Evolutionary conservation across 2,797 vertebrate genomes (phyloP).

Genomic region (Malacoraja senta): DNA sequence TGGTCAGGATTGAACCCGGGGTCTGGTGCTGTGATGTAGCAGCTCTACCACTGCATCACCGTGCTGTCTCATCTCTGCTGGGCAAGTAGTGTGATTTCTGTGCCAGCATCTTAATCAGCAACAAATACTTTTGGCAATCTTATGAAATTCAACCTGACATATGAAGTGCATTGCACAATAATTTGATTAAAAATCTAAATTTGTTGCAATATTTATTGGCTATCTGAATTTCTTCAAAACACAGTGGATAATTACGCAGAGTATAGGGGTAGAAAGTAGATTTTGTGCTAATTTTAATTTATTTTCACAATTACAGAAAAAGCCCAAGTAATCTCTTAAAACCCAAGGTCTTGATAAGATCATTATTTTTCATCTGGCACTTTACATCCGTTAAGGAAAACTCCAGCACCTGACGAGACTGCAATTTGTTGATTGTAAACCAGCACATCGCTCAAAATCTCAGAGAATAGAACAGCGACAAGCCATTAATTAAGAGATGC

Average conservation of each 20-base stretch:
- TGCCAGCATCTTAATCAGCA: not conserved
- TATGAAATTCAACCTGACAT: too few relatives aligned
- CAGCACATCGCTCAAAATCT: slow-evolving; percentile 8
- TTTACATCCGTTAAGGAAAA: not conserved
- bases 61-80: not conserved
- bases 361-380: not conserved
- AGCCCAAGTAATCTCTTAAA: not conserved
- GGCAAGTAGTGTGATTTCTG: not conserved
- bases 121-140: not conserved
- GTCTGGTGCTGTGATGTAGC: too few relatives aligned
- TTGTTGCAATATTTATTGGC: not conserved
- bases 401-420: not conserved
- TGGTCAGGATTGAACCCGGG: too few relatives aligned
- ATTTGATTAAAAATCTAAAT: not conserved
- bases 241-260: not conserved
- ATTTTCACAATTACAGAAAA: slow-evolving; percentile 18
- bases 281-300: not conserved
- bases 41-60: too few relatives aligned
- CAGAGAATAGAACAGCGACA: not conserved
- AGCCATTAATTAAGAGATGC: not conserved
- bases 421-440: not conserved
- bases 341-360: not conserved
- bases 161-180: not conserved
- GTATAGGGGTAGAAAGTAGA: not conserved
- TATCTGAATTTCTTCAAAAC: not conserved